These are phyloP conservation scores for Bubo blakistoni DNA, from an alignment of 2,113 vertebrate genomes.

Conservation along the genomic window DNA sequence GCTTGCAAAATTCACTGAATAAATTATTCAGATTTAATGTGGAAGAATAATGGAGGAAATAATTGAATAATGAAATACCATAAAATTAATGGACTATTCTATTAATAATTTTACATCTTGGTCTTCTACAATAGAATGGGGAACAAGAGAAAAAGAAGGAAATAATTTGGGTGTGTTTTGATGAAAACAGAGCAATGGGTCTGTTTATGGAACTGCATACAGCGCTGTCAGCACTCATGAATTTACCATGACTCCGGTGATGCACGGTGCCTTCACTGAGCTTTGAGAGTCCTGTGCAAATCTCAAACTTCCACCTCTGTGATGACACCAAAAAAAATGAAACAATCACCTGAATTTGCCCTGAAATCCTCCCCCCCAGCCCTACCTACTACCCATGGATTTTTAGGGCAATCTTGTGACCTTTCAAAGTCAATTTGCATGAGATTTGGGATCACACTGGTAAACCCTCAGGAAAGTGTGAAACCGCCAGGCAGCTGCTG, in stretches of 20 bases:
- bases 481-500: not conserved
- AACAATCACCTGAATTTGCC: not conserved
- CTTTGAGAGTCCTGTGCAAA: not conserved
- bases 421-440: not conserved
- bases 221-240: not conserved
- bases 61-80: slow-evolving; percentile 66
- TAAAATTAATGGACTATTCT: slow-evolving; percentile 52
- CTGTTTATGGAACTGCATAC: not conserved
- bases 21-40: slow-evolving; percentile 66
- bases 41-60: slow-evolving; percentile 64
- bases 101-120: slow-evolving; percentile 47
- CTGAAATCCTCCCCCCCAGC: not conserved
- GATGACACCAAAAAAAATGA: not conserved
- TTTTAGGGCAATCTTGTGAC: not conserved
- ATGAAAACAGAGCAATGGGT: not conserved
- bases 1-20: slow-evolving; percentile 70
- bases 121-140: not conserved
- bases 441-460: not conserved
- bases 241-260: not conserved
- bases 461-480: not conserved
- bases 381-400: no score
- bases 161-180: not conserved
- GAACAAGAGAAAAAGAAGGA: not conserved
- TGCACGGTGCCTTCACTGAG: not conserved
- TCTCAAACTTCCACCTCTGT: not conserved